Percentiles rank a stretch among this genome's conserved stretches.
phyloP scores from a whole-genome alignment of 2,797 vertebrate genomes.

The Sebastiscus tertius region DNA sequence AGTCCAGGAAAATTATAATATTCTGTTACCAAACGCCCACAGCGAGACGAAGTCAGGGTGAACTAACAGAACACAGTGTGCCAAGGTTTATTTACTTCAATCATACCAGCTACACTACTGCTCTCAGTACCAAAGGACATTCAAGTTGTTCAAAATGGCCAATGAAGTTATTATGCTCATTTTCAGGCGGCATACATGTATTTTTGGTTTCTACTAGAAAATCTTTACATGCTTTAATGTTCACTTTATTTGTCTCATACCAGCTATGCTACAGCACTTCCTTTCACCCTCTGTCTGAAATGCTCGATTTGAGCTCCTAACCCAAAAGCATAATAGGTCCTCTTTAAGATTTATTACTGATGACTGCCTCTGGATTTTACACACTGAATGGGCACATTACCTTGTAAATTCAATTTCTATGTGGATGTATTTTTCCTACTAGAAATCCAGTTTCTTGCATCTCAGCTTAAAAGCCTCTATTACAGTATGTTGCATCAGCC shows the following conservation, averaged over 20 bases:
- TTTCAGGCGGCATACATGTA: no score
- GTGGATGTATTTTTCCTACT: background rate
- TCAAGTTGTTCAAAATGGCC: background rate
- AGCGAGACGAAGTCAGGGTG: background rate
- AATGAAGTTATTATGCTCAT: background rate
- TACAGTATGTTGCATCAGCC: slow-evolving; percentile 29
- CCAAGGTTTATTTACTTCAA: background rate
- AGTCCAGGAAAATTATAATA: slow-evolving; percentile 24
- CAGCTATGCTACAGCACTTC: no score
- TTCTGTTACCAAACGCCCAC: background rate
- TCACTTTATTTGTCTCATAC: no score
- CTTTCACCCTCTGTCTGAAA: accelerated
- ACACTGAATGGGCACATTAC: background rate
- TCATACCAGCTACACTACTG: background rate
- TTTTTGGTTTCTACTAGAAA: no score
- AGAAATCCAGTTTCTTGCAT: background rate
- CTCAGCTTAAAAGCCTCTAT: background rate
- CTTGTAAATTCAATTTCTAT: background rate
- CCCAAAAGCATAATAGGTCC: no score
- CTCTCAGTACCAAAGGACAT: background rate
- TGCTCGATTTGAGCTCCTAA: no score
- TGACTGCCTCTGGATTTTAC: background rate
- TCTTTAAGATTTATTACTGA: background rate
- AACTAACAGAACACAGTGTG: background rate
- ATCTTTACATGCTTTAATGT: no score